Evolutionary conservation across 2,888 invertebrate genomes (phyloP).

Genomic region (Hanleya hanleyi): DNA sequence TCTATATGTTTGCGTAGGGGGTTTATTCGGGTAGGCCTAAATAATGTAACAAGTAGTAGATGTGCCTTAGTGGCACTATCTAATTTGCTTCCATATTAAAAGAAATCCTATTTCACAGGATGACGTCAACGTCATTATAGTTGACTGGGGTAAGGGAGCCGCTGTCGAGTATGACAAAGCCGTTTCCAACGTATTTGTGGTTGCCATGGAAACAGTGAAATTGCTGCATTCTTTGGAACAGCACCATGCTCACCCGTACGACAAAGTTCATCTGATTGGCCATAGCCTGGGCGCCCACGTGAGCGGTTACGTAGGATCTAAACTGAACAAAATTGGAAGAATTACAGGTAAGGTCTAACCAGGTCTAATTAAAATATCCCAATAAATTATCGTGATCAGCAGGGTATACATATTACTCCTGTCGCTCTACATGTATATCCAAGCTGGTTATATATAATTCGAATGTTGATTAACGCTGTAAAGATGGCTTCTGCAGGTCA

Average conservation of each 20-base stretch:
- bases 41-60: too few relatives aligned
- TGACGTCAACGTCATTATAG: conserved; percentile 56
- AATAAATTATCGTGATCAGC: too few relatives aligned
- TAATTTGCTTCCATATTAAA: too few relatives aligned
- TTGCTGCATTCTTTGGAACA: conserved; percentile 54
- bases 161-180: conserved; percentile 71
- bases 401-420: too few relatives aligned
- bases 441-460: too few relatives aligned
- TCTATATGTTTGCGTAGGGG: too few relatives aligned
- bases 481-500: too few relatives aligned
- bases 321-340: conserved; percentile 61
- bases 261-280: conserved; percentile 86
- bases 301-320: conserved; percentile 89
- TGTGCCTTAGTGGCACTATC: too few relatives aligned
- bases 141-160: conserved; percentile 63
- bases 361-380: too few relatives aligned
- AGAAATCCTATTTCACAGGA: conserved; percentile 46
- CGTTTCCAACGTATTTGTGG: conserved; percentile 71
- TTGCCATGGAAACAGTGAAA: conserved; percentile 68
- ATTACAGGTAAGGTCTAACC: conserved; percentile 72
- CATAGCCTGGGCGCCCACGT: conserved; percentile 93
- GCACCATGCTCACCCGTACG: conserved; percentile 25
- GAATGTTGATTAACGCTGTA: too few relatives aligned
- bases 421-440: too few relatives aligned
- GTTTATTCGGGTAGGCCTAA: too few relatives aligned